Percentiles rank a stretch among this genome's conserved stretches.
Evolutionary conservation across 2,113 vertebrate genomes (phyloP).

Genomic region (Neotoma lepida): DNA sequence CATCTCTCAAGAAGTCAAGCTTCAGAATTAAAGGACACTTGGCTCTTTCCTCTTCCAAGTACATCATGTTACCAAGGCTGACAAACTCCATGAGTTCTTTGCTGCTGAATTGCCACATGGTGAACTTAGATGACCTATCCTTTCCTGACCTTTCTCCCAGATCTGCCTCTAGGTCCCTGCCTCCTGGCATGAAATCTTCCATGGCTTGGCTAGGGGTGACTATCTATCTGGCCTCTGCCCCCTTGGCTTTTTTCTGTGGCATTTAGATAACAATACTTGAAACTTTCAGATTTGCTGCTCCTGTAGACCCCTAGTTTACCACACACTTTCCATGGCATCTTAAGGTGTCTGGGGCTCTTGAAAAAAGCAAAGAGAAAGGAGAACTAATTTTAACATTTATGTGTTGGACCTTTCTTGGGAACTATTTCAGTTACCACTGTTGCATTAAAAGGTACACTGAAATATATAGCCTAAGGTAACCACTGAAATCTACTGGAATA

Average conservation of each 20-base stretch:
- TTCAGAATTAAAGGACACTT: not conserved
- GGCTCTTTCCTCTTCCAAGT: not conserved
- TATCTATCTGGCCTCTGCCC: not conserved
- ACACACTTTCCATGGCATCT: not conserved
- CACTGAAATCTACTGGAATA: not conserved
- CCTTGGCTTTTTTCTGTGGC: not conserved
- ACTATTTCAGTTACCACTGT: not conserved
- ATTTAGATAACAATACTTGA: not conserved
- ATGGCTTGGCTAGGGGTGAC: not conserved
- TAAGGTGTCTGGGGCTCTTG: not conserved
- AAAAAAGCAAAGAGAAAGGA: not conserved
- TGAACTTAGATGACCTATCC: not conserved
- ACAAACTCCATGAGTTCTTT: not conserved
- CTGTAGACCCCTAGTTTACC: not conserved
- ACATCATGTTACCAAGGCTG: not conserved
- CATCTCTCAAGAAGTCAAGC: not conserved
- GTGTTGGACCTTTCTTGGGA: not conserved
- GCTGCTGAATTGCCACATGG: not conserved
- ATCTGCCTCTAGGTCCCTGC: not conserved
- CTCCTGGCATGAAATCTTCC: not conserved
- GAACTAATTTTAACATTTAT: not conserved
- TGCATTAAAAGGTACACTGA: not conserved
- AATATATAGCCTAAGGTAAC: not conserved
- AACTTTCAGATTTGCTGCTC: not conserved
- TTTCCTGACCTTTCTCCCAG: constrained; percentile 26